Base-by-base conservation (phyloP, 2,797 vertebrate genomes). In the Pseudomugil gertrudae region DNA sequence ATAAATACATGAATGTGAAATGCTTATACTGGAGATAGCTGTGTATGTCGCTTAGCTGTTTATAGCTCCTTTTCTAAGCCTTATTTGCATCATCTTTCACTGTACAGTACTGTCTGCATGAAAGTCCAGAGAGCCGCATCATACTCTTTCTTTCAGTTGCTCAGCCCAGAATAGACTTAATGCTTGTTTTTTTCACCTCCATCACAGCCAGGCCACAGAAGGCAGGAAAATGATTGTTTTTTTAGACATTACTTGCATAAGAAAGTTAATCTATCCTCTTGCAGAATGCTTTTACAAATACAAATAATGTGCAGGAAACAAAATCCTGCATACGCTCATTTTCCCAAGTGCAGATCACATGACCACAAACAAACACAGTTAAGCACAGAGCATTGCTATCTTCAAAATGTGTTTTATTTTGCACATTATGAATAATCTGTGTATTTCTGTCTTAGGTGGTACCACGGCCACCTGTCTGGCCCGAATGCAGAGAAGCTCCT, bases 391-490 rank as follows among this genome's bases (percentile, higher is more conserved):
- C 13, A 21, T 10, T 19, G 19, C 17, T 14, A 9, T 47, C 45
- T 53, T 59, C 29, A 4, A 38, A 21, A 47, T 47, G 2, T 21
- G 40, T 21, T 21, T 21, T 4, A 47, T 47, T n/a, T 21, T 21
- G n/a, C 9, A 21, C n/a, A 63, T 21, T 14, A 9, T 62, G 23
- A 36, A 48, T 26, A 3, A 27, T 27, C 15, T 9, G 29, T 21
- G 7, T 61, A 53, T 21, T 17, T 74, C 26, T 66, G 40, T 55
- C 6, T 48, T 85, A 99, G 98, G 80, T 99, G 98, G 98, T 99
- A 96, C 87, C 98, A 99, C 1, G 98, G 98, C 4, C 97, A 99
- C 83, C 92, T 99, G 66, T 96, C 98, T 0, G 98, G 98, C 10
- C 50, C 90, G 0, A 95, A 93, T 5, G 97, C 98, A 0, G 98